Base-by-base conservation (phyloP, 1,140 invertebrate genomes). In the Papilio glaucus region DNA sequence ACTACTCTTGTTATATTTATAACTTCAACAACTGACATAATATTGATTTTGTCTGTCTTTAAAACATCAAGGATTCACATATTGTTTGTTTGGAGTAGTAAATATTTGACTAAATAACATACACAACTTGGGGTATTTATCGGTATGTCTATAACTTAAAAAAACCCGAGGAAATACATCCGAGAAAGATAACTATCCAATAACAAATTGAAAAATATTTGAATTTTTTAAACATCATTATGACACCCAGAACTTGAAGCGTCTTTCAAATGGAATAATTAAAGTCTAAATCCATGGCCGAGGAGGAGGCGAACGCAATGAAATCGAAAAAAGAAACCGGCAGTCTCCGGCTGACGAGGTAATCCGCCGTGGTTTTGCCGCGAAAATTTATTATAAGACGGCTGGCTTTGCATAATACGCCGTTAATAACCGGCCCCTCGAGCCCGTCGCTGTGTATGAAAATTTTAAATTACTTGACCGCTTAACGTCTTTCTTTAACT, bases 291-390 rank as follows among this genome's bases (percentile, higher is more conserved):
- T 77, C 71, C 73, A 53, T 45, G 72, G 61, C 53, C 8, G 9
- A 0, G 21, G 74, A 61, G 71, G 75, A 78, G 72, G 80, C 29
- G 71, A 79, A 76, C 80, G 78, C 76, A 84, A 84, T 85, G 83
- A 84, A 82, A 77, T 77, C 81, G 79, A 79, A 79, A 78, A 78
- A 76, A 77, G 78, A 81, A 84, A 82, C 80, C 79, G 61, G 80
- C 80, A 77, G 61, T 79, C 82, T 78, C 73, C 72, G 71, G 73
- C 76, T 83, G 82, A 80, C 80, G 72, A 71, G 70, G 75, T 85
- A 81, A 85, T 80, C 80, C 60, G 26, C 12, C 77, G 72, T 74
- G 75, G 74, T 76, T 75, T 61, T 49, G 67, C 77, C 72, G 65
- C 73, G 60, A 73, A 79, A 80, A 83, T 77, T 75, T 83, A 81